These are phyloP conservation scores for Mallotus villosus DNA, from an alignment of 2,797 vertebrate species.

Conservation along the genomic window DNA sequence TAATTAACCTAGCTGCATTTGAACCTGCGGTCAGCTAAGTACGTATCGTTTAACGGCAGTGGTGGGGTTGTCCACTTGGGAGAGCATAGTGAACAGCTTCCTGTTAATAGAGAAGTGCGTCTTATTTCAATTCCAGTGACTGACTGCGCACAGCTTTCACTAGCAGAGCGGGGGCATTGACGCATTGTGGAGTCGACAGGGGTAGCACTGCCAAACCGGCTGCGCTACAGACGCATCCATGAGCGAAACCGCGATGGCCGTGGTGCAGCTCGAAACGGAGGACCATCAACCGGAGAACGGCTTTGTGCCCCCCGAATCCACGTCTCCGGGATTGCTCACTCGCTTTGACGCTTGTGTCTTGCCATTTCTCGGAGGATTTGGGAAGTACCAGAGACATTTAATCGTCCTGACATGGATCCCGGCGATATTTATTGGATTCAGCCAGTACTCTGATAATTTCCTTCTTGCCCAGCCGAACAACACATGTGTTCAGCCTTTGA, in stretches of 20 bases:
- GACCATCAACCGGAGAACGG: slow-evolving; percentile 79
- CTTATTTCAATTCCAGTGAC: slow-evolving; percentile 58
- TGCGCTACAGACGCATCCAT: slow-evolving; percentile 58
- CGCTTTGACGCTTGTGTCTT: slow-evolving; percentile 86
- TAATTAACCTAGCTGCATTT: background rate
- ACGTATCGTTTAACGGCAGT: slow-evolving; percentile 21
- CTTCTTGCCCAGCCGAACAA: slow-evolving; percentile 87
- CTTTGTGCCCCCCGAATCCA: slow-evolving; percentile 72
- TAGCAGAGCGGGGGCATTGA: slow-evolving; percentile 60
- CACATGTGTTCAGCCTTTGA: slow-evolving; percentile 76
- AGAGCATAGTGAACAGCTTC: slow-evolving; percentile 52
- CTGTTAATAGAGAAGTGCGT: slow-evolving; percentile 63
- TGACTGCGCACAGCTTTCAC: slow-evolving; percentile 64
- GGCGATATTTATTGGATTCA: slow-evolving; percentile 93
- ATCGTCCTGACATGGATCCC: slow-evolving; percentile 96
- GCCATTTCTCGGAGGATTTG: slow-evolving; percentile 89
- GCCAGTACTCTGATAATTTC: slow-evolving; percentile 93
- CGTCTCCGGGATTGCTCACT: slow-evolving; percentile 74
- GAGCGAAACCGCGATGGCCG: slow-evolving; percentile 72
- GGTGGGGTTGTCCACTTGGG: background rate
- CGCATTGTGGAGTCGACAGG: slow-evolving; percentile 73
- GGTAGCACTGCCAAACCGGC: slow-evolving; percentile 61
- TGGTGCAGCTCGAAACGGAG: slow-evolving; percentile 72
- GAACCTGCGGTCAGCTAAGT: slow-evolving; percentile 5
- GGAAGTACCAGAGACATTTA: slow-evolving; percentile 88